Conservation (phyloP, 2,888 invertebrate genomes). For the Tipula unca region DNA sequence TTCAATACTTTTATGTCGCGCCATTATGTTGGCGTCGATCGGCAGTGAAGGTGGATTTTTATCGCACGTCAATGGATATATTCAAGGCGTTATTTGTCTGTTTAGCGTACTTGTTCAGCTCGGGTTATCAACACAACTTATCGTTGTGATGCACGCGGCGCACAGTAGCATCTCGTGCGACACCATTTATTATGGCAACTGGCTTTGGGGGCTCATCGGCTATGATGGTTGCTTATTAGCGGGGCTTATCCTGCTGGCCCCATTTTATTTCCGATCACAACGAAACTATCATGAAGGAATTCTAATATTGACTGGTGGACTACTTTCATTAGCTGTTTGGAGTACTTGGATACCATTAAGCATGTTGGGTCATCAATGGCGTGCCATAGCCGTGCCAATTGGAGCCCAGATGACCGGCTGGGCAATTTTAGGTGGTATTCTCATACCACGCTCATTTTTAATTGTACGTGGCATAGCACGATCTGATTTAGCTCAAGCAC, state of each 20-base stretch:
- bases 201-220: constrained; percentile 46
- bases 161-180: constrained; percentile 44
- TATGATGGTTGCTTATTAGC: constrained; percentile 55
- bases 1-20: constrained; percentile 54
- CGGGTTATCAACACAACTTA: constrained; percentile 45
- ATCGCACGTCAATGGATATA: constrained; percentile 60
- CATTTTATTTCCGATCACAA: constrained; percentile 53
- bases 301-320: constrained; percentile 47
- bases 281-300: constrained; percentile 61
- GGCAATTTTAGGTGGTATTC: constrained; percentile 52
- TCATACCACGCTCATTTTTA: constrained; percentile 59
- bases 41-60: constrained; percentile 57
- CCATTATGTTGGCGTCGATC: constrained; percentile 56
- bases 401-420: constrained; percentile 56
- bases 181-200: constrained; percentile 43
- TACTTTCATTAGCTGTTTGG: constrained; percentile 51
- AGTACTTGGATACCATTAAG: constrained; percentile 50
- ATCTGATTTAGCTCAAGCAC: constrained; percentile 48
- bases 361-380: constrained; percentile 46
- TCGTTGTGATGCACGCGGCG: constrained; percentile 41
- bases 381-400: constrained; percentile 51
- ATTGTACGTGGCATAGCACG: constrained; percentile 56
- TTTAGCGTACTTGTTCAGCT: constrained; percentile 55
- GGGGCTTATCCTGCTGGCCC: constrained; percentile 48
- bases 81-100: constrained; percentile 54